Percentiles rank a stretch among this genome's conserved stretches.
These are phyloP conservation scores for Cephalopachus bancanus DNA, from an alignment of 2,797 vertebrate genomes.

Conservation along the genomic window DNA sequence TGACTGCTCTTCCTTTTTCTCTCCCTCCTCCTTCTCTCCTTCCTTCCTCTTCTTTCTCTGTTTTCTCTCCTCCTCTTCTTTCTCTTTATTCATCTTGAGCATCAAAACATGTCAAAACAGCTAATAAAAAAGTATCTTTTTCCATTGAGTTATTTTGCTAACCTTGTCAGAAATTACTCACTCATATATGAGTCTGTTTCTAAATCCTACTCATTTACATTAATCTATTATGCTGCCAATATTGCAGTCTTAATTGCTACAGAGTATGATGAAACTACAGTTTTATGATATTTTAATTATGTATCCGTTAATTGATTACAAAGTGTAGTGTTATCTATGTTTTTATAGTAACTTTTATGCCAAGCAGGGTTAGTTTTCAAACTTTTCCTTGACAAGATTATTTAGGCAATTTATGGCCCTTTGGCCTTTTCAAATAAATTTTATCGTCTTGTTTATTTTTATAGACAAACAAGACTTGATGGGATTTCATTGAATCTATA, in stretches of 20 bases:
- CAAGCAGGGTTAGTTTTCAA: neutral
- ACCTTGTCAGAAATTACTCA: neutral
- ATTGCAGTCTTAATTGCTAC: neutral
- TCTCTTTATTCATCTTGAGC: neutral
- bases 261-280: neutral
- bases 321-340: no score
- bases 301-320: no score
- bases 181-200: neutral
- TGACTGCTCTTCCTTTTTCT: neutral
- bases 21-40: neutral
- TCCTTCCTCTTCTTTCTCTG: neutral
- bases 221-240: neutral
- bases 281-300: no score
- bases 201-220: neutral
- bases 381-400: neutral
- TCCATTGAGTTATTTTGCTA: neutral
- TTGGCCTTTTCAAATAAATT: neutral
- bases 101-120: neutral
- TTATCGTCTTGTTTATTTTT: neutral
- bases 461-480: neutral
- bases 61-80: neutral
- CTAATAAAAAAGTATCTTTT: neutral
- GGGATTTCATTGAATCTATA: neutral
- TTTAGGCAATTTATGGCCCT: neutral
- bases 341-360: neutral